Percentiles rank a stretch among this genome's conserved stretches.
These are phyloP conservation scores for Diogma glabrata DNA, from an alignment of 2,888 invertebrate genomes.

Conservation along the genomic window DNA sequence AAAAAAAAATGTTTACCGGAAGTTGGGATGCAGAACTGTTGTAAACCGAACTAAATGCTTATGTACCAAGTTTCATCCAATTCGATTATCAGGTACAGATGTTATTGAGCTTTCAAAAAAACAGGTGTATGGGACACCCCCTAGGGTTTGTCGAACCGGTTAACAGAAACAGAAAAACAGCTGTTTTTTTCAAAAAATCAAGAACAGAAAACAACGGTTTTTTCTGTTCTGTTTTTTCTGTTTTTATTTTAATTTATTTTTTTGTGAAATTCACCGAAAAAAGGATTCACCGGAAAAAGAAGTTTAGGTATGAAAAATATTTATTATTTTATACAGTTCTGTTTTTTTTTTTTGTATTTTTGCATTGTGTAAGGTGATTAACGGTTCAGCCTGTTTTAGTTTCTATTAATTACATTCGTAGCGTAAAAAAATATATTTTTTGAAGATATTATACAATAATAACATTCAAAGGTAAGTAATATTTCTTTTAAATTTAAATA, in stretches of 20 bases:
- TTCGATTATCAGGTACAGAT: too few species aligned
- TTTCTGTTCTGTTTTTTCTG: not conserved
- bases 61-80: too few species aligned
- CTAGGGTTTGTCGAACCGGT: not conserved
- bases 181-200: constrained; percentile 9
- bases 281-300: too few species aligned
- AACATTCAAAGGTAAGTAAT: not conserved
- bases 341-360: not conserved
- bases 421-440: not conserved
- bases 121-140: too few species aligned
- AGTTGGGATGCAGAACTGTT: too few species aligned
- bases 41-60: too few species aligned
- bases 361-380: not conserved
- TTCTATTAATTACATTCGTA: not conserved
- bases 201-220: not conserved
- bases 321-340: not conserved
- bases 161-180: constrained; percentile 9
- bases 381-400: too few species aligned
- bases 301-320: not conserved
- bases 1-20: too few species aligned
- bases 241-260: too few species aligned
- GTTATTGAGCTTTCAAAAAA: too few species aligned
- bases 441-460: not conserved
- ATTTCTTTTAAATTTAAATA: not conserved
- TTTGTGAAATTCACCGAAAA: not conserved